Evolutionary conservation across 2,888 invertebrate species (phyloP).

Genomic region (Cryptophagus acutangulus): DNA sequence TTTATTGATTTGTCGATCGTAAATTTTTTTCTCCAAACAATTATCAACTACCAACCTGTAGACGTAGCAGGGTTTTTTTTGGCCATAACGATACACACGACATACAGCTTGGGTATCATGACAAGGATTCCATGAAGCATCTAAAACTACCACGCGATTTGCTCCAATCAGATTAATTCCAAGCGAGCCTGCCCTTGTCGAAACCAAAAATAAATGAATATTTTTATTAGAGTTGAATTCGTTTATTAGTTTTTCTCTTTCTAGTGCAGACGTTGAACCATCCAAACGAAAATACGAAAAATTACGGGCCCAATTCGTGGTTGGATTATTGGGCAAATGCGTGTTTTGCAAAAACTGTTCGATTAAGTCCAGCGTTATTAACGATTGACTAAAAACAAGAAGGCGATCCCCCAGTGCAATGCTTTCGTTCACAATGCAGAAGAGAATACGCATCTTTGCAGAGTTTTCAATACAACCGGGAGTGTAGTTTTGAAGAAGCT

Average conservation of each 20-base stretch:
- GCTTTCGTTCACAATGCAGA: constrained; percentile 86
- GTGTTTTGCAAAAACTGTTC: constrained; percentile 85
- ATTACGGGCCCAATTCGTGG: constrained; percentile 79
- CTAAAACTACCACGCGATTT: constrained; percentile 94
- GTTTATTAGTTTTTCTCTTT: constrained; percentile 93
- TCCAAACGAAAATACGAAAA: constrained; percentile 85
- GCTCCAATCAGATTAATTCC: constrained; percentile 98
- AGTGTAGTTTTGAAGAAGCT: constrained; percentile 77
- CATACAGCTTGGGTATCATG: constrained; percentile 98
- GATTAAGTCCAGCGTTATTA: constrained; percentile 90
- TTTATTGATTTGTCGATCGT: constrained; percentile 96
- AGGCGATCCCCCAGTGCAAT: constrained; percentile 84
- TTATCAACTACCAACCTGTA: constrained; percentile 96
- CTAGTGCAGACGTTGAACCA: constrained; percentile 90
- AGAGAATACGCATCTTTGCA: constrained; percentile 91
- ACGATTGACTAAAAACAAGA: constrained; percentile 91
- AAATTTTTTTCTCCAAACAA: constrained; percentile 95
- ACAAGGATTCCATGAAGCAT: constrained; percentile 99
- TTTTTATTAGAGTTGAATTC: constrained; percentile 88
- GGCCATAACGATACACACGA: constrained; percentile 91
- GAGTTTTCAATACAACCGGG: constrained; percentile 89
- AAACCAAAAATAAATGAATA: constrained; percentile 88
- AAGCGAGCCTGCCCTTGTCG: constrained; percentile 92
- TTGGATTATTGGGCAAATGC: constrained; percentile 61
- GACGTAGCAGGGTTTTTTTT: constrained; percentile 89